phyloP scores from a whole-genome alignment of 2,113 vertebrate species.

The Phyllostomus hastatus region DNA sequence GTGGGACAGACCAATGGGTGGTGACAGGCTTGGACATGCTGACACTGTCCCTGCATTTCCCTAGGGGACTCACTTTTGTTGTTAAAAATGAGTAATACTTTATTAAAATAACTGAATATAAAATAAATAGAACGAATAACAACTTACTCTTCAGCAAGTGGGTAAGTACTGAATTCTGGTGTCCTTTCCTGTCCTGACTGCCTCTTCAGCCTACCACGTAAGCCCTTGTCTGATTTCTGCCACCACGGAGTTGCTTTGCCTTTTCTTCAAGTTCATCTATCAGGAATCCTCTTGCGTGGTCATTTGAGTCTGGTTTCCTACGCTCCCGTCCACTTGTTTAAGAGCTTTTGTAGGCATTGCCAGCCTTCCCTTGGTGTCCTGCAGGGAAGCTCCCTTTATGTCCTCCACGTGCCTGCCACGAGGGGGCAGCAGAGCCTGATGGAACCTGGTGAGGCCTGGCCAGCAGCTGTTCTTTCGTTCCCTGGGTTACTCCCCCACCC shows the following conservation, averaged over 20 bases:
- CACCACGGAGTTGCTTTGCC: too few relatives aligned
- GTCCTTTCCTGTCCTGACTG: neutral
- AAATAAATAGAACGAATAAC: neutral
- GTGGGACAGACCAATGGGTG: neutral
- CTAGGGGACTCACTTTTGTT: neutral
- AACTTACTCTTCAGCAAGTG: neutral
- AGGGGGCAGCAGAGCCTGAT: neutral
- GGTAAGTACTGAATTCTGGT: neutral
- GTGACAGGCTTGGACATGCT: neutral
- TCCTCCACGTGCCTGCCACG: neutral
- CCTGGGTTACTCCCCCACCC: neutral
- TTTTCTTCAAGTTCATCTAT: neutral
- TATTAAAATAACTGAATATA: neutral
- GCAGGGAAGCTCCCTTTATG: neutral
- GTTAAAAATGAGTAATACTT: neutral
- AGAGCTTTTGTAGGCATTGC: accelerated
- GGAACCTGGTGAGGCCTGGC: too few relatives aligned
- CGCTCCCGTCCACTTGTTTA: accelerated
- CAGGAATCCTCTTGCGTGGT: neutral
- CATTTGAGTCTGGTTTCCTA: neutral
- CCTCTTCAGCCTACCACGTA: neutral
- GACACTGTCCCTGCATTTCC: neutral
- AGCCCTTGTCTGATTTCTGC: neutral
- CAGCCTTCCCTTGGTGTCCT: accelerated
- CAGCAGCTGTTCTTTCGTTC: accelerated